phyloP scores from a whole-genome alignment of 2,113 vertebrate genomes.

The Propithecus coquereli region DNA sequence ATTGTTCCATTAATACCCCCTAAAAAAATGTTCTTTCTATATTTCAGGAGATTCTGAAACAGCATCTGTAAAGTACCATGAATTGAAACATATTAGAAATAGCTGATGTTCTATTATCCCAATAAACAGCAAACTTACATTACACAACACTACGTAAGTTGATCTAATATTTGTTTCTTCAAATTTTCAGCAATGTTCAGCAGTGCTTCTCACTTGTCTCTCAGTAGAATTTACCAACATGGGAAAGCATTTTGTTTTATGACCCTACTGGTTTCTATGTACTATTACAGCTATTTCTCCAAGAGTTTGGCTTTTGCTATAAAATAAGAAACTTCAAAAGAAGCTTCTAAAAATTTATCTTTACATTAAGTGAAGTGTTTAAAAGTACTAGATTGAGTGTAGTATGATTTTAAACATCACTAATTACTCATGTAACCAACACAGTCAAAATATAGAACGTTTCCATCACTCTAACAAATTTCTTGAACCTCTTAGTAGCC shows the following conservation, averaged over 20 bases:
- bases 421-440: background rate
- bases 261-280: background rate
- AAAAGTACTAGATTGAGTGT: background rate
- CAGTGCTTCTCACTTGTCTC: background rate
- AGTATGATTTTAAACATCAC: background rate
- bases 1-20: background rate
- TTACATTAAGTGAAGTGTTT: slow-evolving; percentile 1
- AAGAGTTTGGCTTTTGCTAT: background rate
- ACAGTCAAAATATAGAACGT: background rate
- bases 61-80: background rate
- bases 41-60: background rate
- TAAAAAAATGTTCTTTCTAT: background rate
- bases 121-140: background rate
- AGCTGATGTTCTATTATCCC: background rate
- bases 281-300: background rate
- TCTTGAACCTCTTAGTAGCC: background rate
- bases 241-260: background rate
- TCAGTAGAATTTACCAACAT: background rate
- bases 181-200: background rate
- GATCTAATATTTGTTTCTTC: background rate
- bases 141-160: background rate
- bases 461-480: background rate
- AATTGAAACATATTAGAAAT: background rate
- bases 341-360: background rate
- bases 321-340: background rate